phyloP scores from a whole-genome alignment of 2,113 vertebrate species.

The Cathartes aura region DNA sequence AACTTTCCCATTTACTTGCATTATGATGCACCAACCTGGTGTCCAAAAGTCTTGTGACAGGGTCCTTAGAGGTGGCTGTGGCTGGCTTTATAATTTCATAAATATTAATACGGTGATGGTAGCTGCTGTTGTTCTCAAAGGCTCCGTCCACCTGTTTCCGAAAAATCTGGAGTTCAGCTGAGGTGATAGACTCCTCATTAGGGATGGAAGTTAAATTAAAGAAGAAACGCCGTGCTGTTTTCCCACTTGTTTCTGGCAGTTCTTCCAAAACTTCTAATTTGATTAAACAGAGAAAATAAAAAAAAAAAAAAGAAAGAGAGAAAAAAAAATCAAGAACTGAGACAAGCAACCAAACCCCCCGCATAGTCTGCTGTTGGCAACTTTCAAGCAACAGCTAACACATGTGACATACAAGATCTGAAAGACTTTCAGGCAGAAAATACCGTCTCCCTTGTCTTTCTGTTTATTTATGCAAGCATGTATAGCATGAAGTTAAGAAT shows the following conservation, averaged over 20 bases:
- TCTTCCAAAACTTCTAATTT: conserved; percentile 91
- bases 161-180: conserved; percentile 95
- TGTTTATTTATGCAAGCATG: background rate
- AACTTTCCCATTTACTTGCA: conserved; percentile 94
- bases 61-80: conserved; percentile 77
- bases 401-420: background rate
- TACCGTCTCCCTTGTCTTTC: background rate
- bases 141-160: conserved; percentile 88
- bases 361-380: background rate
- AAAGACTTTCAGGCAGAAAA: conserved; percentile 18
- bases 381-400: background rate
- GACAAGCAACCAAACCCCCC: background rate
- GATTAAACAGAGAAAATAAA: conserved; percentile 15
- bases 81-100: conserved; percentile 93
- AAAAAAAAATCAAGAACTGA: conserved; percentile 24
- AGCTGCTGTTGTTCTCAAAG: conserved; percentile 75
- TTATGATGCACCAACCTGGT: conserved; percentile 94
- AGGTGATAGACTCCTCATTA: conserved; percentile 90
- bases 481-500: background rate
- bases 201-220: conserved; percentile 96
- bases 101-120: conserved; percentile 96
- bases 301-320: background rate
- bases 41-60: conserved; percentile 93
- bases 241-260: conserved; percentile 87
- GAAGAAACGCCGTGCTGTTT: conserved; percentile 92